These are phyloP conservation scores for Cepaea hortensis DNA, from an alignment of 2,888 invertebrate species.

Conservation along the genomic window DNA sequence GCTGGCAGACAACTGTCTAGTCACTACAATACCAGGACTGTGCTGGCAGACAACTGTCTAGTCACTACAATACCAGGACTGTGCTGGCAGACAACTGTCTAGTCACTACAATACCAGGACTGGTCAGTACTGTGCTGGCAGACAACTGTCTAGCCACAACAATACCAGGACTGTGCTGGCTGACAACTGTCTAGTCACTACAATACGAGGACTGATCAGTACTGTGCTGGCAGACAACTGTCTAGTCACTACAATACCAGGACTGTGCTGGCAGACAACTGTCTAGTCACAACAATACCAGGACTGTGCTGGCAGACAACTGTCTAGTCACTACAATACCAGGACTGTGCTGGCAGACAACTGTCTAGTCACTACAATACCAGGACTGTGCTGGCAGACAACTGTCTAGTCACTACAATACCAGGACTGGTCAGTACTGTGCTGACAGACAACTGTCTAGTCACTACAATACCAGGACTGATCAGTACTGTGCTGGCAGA, in stretches of 20 bases:
- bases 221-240: too few relatives aligned
- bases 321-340: conserved; percentile 82
- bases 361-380: conserved; percentile 80
- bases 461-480: conserved; percentile 86
- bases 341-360: too few relatives aligned
- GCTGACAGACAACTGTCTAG: too few relatives aligned
- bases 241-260: conserved; percentile 83
- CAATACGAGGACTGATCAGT: conserved; percentile 92
- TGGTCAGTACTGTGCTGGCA: conserved; percentile 91
- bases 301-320: too few relatives aligned
- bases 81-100: too few relatives aligned
- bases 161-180: conserved; percentile 89
- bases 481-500: conserved; percentile 91
- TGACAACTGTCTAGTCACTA: too few relatives aligned
- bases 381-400: too few relatives aligned
- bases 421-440: conserved; percentile 95
- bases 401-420: conserved; percentile 78
- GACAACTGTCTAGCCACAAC: too few relatives aligned
- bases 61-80: conserved; percentile 86
- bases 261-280: too few relatives aligned
- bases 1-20: too few relatives aligned
- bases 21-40: conserved; percentile 86
- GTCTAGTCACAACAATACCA: conserved; percentile 82
- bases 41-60: too few relatives aligned
- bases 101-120: conserved; percentile 85